These are phyloP conservation scores for Stichopus chloronotus DNA, from an alignment of 35 echinoderm and acorn worm species.

Conservation along the genomic window DNA sequence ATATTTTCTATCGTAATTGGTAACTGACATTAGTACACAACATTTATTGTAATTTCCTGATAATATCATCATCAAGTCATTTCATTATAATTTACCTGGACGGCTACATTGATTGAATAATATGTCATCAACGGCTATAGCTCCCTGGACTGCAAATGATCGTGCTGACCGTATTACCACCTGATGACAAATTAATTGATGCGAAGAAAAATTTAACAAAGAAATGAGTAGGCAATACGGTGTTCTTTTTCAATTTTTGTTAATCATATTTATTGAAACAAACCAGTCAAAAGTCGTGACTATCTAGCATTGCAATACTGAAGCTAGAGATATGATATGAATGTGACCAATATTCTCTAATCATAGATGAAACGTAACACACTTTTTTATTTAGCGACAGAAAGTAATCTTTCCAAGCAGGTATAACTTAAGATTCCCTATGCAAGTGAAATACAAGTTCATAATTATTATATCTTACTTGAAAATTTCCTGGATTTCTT, in stretches of 20 bases:
- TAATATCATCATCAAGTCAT: too few species aligned
- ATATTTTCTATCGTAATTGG: too few species aligned
- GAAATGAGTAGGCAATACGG: background rate
- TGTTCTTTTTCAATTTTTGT: background rate
- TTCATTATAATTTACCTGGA: too few species aligned
- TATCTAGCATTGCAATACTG: background rate
- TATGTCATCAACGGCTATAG: background rate
- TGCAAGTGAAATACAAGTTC: too few species aligned
- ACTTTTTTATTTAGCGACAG: background rate
- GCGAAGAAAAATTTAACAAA: background rate
- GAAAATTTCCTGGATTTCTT: background rate
- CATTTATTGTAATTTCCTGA: too few species aligned
- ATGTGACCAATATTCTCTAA: background rate
- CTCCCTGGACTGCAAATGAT: constrained; percentile 1
- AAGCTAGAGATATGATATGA: too few species aligned
- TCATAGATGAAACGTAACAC: background rate
- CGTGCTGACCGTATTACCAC: background rate
- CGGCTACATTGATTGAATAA: too few species aligned
- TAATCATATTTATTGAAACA: background rate
- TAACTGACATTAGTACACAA: too few species aligned
- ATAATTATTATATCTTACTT: background rate
- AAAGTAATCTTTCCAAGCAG: background rate
- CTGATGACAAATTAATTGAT: background rate
- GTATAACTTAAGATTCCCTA: background rate
- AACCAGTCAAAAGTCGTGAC: background rate